Evolutionary conservation across 2,888 invertebrate genomes (phyloP), one percentile per base, ranked within the genome.

Genomic region (Uropetala carovei): DNA sequence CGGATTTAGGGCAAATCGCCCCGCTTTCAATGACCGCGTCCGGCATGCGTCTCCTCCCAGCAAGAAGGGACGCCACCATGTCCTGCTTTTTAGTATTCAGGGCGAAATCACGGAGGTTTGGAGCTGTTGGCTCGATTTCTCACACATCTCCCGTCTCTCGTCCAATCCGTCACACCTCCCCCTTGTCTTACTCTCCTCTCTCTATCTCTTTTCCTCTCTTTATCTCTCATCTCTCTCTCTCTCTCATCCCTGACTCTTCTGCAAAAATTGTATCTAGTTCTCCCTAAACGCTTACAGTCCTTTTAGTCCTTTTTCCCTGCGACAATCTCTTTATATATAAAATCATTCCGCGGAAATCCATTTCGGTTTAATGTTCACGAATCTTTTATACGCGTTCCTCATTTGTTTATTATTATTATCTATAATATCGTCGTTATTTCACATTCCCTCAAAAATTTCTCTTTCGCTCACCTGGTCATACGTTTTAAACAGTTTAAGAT

Each of bases 31-130:
- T 86, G 86, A 60, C 27, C 60, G 60, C 86, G 86, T 86, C 86
- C 60, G 86, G 86, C 85, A 56, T n/a, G 84, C 56, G 14, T 18
- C 56, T 43, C n/a, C 56, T 56, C 57, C 16, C 84, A 57, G 43
- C 18, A 22, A 22, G 10, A 22, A 56, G 83, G 43, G 84, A 84
- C 56, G 57, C 58, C 56, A 13, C 57, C 85, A 57, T 57, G 85
- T 22, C 57, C 85, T 85, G 58, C 85, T 85, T 85, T 85, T 85
- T 85, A 85, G 85, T 85, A 85, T 85, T 85, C 85, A 85, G 85
- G 85, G 85, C 85, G 58, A n/a, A 57, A 56, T 75, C 75, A 27
- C 57, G 57, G 84, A 56, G 84, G n/a, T 18, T 56, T 27, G 85
- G 57, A 56, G 85, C 57, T 58, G 85, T 85, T 85, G 85, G 58